phyloP scores from a whole-genome alignment of 2,888 invertebrate genomes.

The Pantelozetes paolii region DNA sequence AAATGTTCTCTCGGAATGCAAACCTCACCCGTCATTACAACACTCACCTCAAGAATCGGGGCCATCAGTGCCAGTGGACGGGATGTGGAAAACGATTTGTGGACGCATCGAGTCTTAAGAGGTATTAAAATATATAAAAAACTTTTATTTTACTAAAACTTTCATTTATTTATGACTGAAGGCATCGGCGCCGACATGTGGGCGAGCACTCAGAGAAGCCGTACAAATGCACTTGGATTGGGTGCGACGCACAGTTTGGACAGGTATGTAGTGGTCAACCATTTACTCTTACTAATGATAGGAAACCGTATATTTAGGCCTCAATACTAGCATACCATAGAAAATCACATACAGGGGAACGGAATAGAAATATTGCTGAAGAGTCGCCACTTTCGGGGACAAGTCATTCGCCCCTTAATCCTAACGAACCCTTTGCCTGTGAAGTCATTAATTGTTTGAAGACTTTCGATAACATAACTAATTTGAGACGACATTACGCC shows the following conservation, averaged over 20 bases:
- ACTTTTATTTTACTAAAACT: neutral
- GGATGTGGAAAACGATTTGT: neutral
- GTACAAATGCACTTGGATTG: slow-evolving; percentile 1
- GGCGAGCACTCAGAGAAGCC: slow-evolving; percentile 2
- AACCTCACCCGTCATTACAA: slow-evolving; percentile 21
- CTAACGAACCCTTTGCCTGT: neutral
- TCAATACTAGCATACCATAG: slow-evolving; percentile 8
- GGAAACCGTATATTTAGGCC: neutral
- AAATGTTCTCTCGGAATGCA: neutral
- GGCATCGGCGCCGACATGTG: neutral
- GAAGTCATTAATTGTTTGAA: slow-evolving; percentile 1
- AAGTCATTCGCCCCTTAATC: neutral
- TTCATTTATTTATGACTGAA: neutral
- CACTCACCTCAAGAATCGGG: slow-evolving; percentile 3
- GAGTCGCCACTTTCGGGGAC: neutral
- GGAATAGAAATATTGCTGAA: neutral
- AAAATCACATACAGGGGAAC: neutral
- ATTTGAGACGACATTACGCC: slow-evolving; percentile 20
- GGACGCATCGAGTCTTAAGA: neutral
- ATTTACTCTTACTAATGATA: neutral
- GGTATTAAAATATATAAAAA: neutral
- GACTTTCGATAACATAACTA: slow-evolving; percentile 12
- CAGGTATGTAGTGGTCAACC: neutral
- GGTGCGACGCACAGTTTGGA: neutral
- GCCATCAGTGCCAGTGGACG: slow-evolving; percentile 21